Percentiles rank a stretch among this genome's conserved stretches.
Conservation (phyloP, 1,140 invertebrate genomes). For the Pararge aegeria region DNA sequence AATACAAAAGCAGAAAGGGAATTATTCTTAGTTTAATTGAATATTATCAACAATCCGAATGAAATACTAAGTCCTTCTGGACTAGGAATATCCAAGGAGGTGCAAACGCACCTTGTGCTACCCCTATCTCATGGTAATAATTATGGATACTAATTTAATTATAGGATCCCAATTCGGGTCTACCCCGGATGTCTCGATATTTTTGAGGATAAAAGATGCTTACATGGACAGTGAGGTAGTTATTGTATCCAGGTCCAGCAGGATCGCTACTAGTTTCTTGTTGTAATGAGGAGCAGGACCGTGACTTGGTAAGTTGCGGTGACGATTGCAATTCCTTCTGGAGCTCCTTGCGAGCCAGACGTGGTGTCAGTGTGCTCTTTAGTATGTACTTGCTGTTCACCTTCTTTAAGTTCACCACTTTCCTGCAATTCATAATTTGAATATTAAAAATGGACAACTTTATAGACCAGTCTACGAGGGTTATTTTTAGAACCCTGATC, state of each 20-base stretch:
- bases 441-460: neutral
- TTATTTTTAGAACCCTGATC: too few relatives aligned
- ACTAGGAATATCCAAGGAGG: too few relatives aligned
- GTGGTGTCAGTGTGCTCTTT: constrained; percentile 89
- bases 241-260: constrained; percentile 77
- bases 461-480: too few relatives aligned
- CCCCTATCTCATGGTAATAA: too few relatives aligned
- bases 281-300: constrained; percentile 85
- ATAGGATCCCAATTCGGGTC: too few relatives aligned
- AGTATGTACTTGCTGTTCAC: constrained; percentile 91
- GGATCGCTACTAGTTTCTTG: constrained; percentile 77
- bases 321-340: constrained; percentile 81
- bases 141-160: too few relatives aligned
- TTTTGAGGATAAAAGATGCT: constrained; percentile 63
- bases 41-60: too few relatives aligned
- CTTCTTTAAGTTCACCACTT: constrained; percentile 90
- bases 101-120: too few relatives aligned
- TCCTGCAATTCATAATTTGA: constrained; percentile 77
- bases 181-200: too few relatives aligned
- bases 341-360: constrained; percentile 84
- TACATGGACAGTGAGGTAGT: constrained; percentile 88
- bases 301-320: constrained; percentile 82
- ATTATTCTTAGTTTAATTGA: too few relatives aligned
- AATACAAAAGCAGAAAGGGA: too few relatives aligned
- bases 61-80: too few relatives aligned